These are phyloP conservation scores for Notocelia uddmanniana DNA, from an alignment of 2,888 invertebrate species.

Conservation along the genomic window DNA sequence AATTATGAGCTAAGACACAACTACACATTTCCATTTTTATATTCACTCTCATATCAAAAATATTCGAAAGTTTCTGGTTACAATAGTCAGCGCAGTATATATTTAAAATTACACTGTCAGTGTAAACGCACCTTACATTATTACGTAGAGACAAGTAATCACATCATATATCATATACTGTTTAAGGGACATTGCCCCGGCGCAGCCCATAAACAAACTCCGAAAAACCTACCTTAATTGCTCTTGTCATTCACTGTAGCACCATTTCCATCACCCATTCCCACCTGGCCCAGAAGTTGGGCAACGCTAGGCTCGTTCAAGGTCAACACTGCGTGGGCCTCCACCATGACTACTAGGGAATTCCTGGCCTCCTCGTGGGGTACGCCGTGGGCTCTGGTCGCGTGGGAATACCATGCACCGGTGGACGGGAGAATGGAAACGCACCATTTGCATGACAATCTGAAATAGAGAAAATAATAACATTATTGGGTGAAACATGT, in stretches of 20 bases:
- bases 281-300: slow-evolving; percentile 75
- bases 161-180: background rate
- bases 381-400: slow-evolving; percentile 84
- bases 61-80: slow-evolving; percentile 7
- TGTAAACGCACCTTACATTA: background rate
- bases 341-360: slow-evolving; percentile 87
- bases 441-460: slow-evolving; percentile 84
- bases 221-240: slow-evolving; percentile 52
- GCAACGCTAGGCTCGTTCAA: slow-evolving; percentile 79
- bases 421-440: slow-evolving; percentile 81
- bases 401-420: slow-evolving; percentile 87
- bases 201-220: slow-evolving; percentile 10
- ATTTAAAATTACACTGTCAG: background rate
- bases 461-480: slow-evolving; percentile 2
- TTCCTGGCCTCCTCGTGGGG: slow-evolving; percentile 86
- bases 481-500: background rate
- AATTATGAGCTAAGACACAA: slow-evolving; percentile 30
- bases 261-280: slow-evolving; percentile 61
- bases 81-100: background rate
- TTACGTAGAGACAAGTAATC: background rate
- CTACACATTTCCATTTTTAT: slow-evolving; percentile 10
- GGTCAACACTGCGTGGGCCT: slow-evolving; percentile 87
- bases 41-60: slow-evolving; percentile 39
- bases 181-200: background rate
- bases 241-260: slow-evolving; percentile 56